A percentile compares a stretch with the other conserved stretches of the same genome.
phyloP scores from a whole-genome alignment of 1,140 invertebrate genomes.

The Microplitis mediator region DNA sequence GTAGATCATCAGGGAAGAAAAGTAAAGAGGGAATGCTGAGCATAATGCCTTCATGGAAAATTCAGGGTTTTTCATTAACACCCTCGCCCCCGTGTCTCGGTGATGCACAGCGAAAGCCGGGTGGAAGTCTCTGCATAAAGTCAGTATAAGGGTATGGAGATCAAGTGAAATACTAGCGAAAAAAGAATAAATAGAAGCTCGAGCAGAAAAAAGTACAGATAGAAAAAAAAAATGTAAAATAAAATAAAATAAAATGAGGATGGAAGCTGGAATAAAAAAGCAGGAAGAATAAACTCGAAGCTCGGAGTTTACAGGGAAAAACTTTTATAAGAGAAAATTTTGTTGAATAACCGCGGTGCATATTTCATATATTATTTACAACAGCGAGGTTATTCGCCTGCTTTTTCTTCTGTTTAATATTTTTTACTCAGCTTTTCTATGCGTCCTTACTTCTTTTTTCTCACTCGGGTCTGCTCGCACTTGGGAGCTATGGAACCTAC shows the following conservation, averaged over 20 bases:
- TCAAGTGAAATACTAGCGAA: too few species aligned
- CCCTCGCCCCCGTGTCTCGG: constrained; percentile 4
- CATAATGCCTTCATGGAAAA: constrained; percentile 61
- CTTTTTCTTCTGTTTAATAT: constrained; percentile 6
- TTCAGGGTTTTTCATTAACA: constrained; percentile 62
- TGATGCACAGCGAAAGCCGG: too few species aligned
- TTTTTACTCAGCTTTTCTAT: constrained; percentile 1
- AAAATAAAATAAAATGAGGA: too few species aligned
- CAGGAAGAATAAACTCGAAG: constrained; percentile 29
- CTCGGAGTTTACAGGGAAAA: constrained; percentile 33
- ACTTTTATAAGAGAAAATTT: constrained; percentile 46
- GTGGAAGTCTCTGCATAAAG: too few species aligned
- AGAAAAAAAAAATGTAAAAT: too few species aligned
- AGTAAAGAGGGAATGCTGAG: constrained; percentile 5
- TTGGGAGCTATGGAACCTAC: too few species aligned
- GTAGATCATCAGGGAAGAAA: not conserved
- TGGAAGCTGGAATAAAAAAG: constrained; percentile 29
- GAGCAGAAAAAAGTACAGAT: too few species aligned
- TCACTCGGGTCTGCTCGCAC: not conserved
- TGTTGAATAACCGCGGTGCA: constrained; percentile 50
- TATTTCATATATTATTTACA: constrained; percentile 63
- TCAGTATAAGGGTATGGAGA: too few species aligned
- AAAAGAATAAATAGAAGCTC: too few species aligned
- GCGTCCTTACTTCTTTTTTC: constrained; percentile 22
- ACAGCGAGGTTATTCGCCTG: constrained; percentile 51